Percentiles rank a stretch among this genome's conserved stretches.
Conservation (phyloP, 2,888 invertebrate genomes). For the Agrotis clavis region DNA sequence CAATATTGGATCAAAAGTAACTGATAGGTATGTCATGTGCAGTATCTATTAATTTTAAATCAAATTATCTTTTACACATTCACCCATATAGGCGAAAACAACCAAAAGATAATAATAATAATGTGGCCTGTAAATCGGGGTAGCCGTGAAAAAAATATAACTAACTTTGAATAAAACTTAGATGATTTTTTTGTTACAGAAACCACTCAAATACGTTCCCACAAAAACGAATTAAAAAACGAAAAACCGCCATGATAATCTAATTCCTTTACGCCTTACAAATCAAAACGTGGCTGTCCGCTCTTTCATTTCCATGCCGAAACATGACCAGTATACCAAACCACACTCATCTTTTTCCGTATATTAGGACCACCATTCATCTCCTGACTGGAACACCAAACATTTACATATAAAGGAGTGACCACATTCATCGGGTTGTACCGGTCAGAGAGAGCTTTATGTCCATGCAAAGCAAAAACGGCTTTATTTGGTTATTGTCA, state of each 20-base stretch:
- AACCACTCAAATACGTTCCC: neutral
- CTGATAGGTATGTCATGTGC: neutral
- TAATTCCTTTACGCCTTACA: conserved; percentile 20
- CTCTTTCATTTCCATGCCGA: conserved; percentile 40
- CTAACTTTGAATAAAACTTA: too few species aligned
- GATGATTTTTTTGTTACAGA: too few species aligned
- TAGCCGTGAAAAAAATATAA: too few species aligned
- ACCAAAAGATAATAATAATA: too few species aligned
- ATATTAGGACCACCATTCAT: conserved; percentile 50
- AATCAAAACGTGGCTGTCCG: conserved; percentile 25
- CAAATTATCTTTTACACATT: too few species aligned
- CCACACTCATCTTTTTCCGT: conserved; percentile 31
- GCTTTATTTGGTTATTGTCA: too few species aligned
- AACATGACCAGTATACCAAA: conserved; percentile 47
- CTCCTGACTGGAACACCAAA: conserved; percentile 36
- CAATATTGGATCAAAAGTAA: neutral
- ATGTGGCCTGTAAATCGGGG: too few species aligned
- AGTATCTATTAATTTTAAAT: neutral
- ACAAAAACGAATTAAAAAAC: conserved; percentile 11
- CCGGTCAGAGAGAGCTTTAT: too few species aligned
- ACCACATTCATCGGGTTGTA: neutral
- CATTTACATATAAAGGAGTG: conserved; percentile 40
- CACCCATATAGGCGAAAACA: too few species aligned
- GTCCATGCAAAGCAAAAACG: too few species aligned
- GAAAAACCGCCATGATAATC: conserved; percentile 3